These are phyloP conservation scores for Physella acuta DNA, from an alignment of 1,140 invertebrate genomes.

Conservation along the genomic window DNA sequence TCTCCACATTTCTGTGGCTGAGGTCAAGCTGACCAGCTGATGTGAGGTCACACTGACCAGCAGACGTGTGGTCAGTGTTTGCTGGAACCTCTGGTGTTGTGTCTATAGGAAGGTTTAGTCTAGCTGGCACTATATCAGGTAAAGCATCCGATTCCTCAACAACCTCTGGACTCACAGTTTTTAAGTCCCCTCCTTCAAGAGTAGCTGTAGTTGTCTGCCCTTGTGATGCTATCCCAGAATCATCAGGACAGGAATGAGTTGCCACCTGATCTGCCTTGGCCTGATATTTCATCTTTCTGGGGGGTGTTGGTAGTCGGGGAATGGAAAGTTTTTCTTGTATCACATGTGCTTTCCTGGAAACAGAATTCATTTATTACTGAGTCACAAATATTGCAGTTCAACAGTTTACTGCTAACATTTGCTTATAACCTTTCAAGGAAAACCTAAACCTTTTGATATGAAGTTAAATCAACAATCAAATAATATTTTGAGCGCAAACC, in stretches of 20 bases:
- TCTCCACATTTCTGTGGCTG: too few species aligned
- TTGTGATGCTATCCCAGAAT: background rate
- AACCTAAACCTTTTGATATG: too few species aligned
- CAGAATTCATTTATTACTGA: too few species aligned
- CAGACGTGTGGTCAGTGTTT: background rate
- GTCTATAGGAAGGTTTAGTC: slow-evolving; percentile 1
- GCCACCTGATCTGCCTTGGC: background rate
- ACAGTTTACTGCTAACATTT: too few species aligned
- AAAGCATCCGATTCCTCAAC: too few species aligned
- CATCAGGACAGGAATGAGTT: background rate
- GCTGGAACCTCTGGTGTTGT: background rate
- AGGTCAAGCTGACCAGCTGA: too few species aligned
- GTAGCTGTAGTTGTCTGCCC: background rate
- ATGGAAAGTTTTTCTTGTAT: slow-evolving; percentile 17
- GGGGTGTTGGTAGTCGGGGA: background rate
- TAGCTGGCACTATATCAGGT: too few species aligned
- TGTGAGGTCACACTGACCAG: background rate
- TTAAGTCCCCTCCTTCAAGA: background rate
- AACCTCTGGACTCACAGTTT: background rate
- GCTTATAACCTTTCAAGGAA: too few species aligned
- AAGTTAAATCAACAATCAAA: too few species aligned
- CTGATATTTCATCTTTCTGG: background rate
- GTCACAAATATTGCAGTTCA: too few species aligned
- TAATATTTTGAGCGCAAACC: too few species aligned
- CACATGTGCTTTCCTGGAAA: slow-evolving; percentile 23